Evolutionary conservation across 2,888 invertebrate species (phyloP).

Genomic region (Didymodactylos carnosus): DNA sequence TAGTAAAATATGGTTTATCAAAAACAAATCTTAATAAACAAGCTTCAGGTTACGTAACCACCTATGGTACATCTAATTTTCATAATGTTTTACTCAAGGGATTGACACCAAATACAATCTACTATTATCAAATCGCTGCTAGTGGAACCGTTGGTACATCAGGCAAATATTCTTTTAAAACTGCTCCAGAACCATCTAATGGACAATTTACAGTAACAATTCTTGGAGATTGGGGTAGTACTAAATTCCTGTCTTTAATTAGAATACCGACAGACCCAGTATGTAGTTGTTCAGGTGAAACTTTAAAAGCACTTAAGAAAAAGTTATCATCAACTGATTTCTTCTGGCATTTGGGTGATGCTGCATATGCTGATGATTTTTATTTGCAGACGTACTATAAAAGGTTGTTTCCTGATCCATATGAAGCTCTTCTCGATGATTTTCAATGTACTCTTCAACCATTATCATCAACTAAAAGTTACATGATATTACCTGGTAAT

Average conservation of each 20-base stretch:
- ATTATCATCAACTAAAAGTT: neutral
- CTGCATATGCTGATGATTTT: neutral
- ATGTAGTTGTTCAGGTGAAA: neutral
- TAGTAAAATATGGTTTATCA: neutral
- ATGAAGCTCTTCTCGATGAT: neutral
- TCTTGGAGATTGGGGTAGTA: neutral
- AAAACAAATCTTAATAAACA: neutral
- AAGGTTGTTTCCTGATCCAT: too few species aligned
- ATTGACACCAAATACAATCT: neutral
- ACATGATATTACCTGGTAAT: neutral
- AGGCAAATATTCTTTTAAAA: neutral
- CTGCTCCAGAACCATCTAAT: neutral
- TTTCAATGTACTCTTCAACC: neutral
- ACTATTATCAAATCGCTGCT: neutral
- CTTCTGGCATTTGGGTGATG: neutral
- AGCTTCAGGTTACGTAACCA: neutral
- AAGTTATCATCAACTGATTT: neutral
- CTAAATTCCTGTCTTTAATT: too few species aligned
- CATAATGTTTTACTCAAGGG: neutral
- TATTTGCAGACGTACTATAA: too few species aligned
- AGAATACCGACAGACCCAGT: too few species aligned
- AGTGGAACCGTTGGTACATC: neutral
- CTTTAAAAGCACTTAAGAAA: neutral
- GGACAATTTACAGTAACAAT: neutral
- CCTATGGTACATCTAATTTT: neutral